phyloP scores from a whole-genome alignment of 2,113 vertebrate species.

The Gnathonemus longibarbis region DNA sequence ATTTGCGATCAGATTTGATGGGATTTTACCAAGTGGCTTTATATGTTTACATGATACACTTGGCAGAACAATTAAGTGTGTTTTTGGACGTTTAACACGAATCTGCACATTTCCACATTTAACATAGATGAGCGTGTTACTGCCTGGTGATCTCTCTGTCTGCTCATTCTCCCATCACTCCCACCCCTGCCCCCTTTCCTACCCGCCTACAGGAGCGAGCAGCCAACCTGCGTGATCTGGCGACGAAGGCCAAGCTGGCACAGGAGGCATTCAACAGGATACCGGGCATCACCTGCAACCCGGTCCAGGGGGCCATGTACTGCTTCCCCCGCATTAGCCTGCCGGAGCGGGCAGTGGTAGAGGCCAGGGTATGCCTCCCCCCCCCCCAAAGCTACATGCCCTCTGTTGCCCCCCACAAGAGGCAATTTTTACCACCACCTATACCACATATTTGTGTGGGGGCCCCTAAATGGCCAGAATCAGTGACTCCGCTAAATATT shows the following conservation, averaged over 20 bases:
- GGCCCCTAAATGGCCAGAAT: background rate
- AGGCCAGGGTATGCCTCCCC: constrained; percentile 52
- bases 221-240: constrained; percentile 49
- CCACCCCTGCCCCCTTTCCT: background rate
- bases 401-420: background rate
- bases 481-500: background rate
- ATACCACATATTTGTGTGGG: background rate
- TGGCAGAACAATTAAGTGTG: background rate
- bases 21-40: background rate
- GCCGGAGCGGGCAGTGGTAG: constrained; percentile 49
- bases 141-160: background rate
- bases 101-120: background rate
- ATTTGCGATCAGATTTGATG: background rate
- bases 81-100: background rate
- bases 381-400: background rate
- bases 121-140: background rate
- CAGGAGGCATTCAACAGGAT: constrained; percentile 56
- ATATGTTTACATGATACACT: background rate
- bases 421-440: background rate
- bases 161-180: background rate
- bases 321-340: constrained; percentile 62
- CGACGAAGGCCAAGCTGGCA: constrained; percentile 59
- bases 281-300: constrained; percentile 65
- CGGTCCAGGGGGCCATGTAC: constrained; percentile 75
- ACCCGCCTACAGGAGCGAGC: constrained; percentile 54